These are phyloP conservation scores for Itoplectis maculator DNA, from an alignment of 2,888 invertebrate genomes.

Conservation along the genomic window DNA sequence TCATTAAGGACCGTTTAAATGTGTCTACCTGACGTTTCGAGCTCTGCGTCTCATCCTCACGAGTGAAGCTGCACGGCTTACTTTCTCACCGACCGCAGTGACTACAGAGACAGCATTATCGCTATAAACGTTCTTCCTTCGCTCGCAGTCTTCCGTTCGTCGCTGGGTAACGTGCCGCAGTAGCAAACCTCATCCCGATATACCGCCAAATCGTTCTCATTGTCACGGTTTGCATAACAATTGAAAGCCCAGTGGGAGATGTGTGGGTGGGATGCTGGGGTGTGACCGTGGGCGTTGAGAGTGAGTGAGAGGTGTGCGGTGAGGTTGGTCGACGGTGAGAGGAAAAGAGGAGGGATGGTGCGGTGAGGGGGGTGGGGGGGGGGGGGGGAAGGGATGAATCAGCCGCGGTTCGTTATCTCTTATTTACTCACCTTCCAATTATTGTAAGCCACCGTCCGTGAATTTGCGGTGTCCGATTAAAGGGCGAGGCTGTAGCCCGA, in stretches of 20 bases:
- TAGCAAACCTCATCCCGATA: conserved; percentile 35
- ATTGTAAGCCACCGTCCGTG: conserved; percentile 59
- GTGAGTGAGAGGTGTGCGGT: conserved; percentile 12
- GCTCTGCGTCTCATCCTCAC: background rate
- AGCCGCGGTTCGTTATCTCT: conserved; percentile 57
- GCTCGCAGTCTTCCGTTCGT: background rate
- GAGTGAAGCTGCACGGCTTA: background rate
- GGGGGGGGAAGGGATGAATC: conserved; percentile 21
- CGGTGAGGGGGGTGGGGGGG: background rate
- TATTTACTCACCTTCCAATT: conserved; percentile 65
- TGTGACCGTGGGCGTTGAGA: conserved; percentile 12
- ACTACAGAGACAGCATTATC: conserved; percentile 21
- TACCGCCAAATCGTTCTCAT: conserved; percentile 53
- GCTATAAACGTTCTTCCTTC: background rate
- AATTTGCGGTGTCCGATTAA: conserved; percentile 54
- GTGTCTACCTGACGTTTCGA: background rate
- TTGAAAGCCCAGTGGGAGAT: conserved; percentile 41
- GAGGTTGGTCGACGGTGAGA: conserved; percentile 9
- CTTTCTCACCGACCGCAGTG: background rate
- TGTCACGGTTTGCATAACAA: conserved; percentile 55
- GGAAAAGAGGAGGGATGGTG: background rate
- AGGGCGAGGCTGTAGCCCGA: conserved; percentile 39
- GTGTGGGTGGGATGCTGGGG: background rate
- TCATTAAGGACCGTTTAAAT: background rate
- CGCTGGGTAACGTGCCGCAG: conserved; percentile 2